Evolutionary conservation across 2,113 vertebrate genomes (phyloP).

Genomic region (Mormyrus lacerda): DNA sequence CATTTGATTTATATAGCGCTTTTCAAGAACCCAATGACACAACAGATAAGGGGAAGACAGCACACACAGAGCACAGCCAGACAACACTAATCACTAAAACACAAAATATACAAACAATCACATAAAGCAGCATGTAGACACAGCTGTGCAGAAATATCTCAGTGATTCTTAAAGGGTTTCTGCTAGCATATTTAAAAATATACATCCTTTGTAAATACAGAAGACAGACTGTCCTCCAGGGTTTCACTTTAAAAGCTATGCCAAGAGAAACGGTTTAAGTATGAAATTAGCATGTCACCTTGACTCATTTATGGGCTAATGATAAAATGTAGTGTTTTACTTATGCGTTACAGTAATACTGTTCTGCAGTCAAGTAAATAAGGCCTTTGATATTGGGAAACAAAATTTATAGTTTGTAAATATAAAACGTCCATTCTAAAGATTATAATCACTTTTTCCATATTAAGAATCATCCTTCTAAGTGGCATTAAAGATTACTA

Average conservation of each 20-base stretch:
- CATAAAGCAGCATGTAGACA: neutral
- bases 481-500: neutral
- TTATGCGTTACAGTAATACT: neutral
- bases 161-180: neutral
- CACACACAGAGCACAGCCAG: neutral
- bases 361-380: neutral
- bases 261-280: neutral
- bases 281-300: neutral
- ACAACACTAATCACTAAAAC: neutral
- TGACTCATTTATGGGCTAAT: neutral
- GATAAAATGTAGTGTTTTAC: neutral
- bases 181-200: neutral
- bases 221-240: neutral
- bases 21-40: neutral
- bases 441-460: neutral
- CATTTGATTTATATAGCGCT: neutral
- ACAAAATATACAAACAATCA: neutral
- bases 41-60: neutral
- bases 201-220: neutral
- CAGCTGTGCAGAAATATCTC: neutral
- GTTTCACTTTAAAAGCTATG: neutral
- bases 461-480: neutral
- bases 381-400: neutral
- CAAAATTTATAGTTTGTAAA: neutral
- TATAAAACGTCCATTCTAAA: neutral